These are phyloP conservation scores for Bubo scandiacus DNA, from an alignment of 2,113 vertebrate genomes.

Conservation along the genomic window DNA sequence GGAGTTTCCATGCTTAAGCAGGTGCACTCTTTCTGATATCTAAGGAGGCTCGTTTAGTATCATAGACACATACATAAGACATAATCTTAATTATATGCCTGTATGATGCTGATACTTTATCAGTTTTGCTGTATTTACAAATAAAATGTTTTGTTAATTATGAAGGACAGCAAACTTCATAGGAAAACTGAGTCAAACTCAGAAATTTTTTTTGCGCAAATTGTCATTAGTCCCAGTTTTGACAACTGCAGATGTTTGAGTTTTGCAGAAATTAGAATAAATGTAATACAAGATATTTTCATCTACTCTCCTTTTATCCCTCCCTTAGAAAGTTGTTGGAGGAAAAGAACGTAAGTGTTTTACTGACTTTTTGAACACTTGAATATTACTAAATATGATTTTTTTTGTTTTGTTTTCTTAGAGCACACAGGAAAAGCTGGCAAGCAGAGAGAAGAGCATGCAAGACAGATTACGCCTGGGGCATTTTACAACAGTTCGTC, in stretches of 20 bases:
- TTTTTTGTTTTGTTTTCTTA: slow-evolving; percentile 58
- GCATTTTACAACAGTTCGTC: slow-evolving; percentile 98
- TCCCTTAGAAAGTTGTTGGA: neutral
- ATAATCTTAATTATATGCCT: neutral
- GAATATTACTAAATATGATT: neutral
- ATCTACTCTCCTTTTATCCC: neutral
- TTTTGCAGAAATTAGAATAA: neutral
- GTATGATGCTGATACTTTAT: neutral
- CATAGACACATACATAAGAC: neutral
- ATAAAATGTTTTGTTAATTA: neutral
- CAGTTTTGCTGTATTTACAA: neutral
- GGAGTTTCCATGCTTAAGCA: neutral
- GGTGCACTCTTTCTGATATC: neutral
- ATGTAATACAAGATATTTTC: neutral
- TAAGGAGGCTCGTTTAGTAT: neutral
- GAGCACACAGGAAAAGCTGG: slow-evolving; percentile 98
- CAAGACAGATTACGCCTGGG: slow-evolving; percentile 97
- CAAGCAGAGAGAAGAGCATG: slow-evolving; percentile 99
- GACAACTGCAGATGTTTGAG: neutral
- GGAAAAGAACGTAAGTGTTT: neutral
- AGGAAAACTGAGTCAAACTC: neutral
- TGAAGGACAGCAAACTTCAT: neutral
- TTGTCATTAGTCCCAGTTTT: neutral
- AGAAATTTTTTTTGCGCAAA: neutral
- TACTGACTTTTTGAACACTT: neutral